Base-by-base conservation (phyloP, 2,888 invertebrate genomes). In the Arrhopalites spinosus region DNA sequence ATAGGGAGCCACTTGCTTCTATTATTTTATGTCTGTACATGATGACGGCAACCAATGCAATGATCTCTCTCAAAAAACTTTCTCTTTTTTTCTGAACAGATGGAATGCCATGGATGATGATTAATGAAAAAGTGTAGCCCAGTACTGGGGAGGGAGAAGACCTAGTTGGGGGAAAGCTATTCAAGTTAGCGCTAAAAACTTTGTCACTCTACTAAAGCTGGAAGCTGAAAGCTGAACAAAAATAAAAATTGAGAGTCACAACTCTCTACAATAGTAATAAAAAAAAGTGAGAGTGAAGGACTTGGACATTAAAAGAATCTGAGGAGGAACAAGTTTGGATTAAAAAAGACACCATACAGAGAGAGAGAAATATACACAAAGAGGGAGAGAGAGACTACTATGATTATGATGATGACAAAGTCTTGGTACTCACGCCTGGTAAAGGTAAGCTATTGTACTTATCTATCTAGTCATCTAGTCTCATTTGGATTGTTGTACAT, bases 401-500 rank as follows among this genome's bases (percentile, higher is more conserved):
- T n/a, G n/a, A n/a, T n/a, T 36, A 11, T 36, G 36, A 36, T 11
- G 3, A 3, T 7, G 36, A 36, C 36, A 7, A 7, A 11, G 36
- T 36, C 36, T 15, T 43, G 59, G 43, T 17, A 36, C 43, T 23
- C 56, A 17, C 13, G 30, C 13, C n/a, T 71, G 17, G 43, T 43
- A 3, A 71, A 71, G 71, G 71, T 71, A 71, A 59, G 71, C 71
- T 47, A 11, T 36, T 13, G 13, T 71, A 7, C 61, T 71, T 71
- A 71, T 71, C 59, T 71, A 20, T 20, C n/a, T n/a, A n/a, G n/a
- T n/a, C n/a, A 0, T 59, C 27, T 25, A 8, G 1, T 7, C 71
- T 71, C 59, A 71, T 59, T 71, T 43, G 43, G 17, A 71, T 71
- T 71, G 71, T 71, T 71, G 71, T 71, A 59, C 61, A 71, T 71